Base-by-base conservation (phyloP, 2,888 invertebrate genomes). In the Pomacea canaliculata region DNA sequence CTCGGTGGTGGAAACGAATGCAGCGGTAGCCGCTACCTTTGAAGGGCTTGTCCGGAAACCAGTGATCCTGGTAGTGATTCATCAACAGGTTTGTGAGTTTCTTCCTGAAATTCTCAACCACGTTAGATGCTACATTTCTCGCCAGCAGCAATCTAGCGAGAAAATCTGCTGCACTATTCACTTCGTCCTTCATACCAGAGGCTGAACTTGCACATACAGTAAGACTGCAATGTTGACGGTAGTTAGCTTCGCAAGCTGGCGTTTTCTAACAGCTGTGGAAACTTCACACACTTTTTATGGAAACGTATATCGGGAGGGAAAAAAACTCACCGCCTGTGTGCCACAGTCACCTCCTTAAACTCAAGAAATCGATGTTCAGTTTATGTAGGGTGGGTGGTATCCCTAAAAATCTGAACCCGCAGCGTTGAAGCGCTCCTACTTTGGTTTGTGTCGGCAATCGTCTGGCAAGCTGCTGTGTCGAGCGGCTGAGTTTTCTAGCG, bases 21-120 rank as follows among this genome's bases (percentile, higher is more conserved):
- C 94, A 93, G 83, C 94, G 93, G 91, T 94, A 95, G 74, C 94
- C 95, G 89, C 94, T 94, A 75, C 94, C 94, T 90, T 93, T 94
- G 86, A 92, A 93, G 69, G 94, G 94, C 85, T 93, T 92, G 81
- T 94, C 94, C 48, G 94, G 94, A 89, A 94, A 95, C 95, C 94
- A 95, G 88, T 94, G 94, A 90, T 94, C 93, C 88, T 93, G 90
- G 86, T 93, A 93, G 79, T 93, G 92, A n/a, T 80, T 79, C 67
- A 83, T 80, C 73, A 90, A 76, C 68, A 85, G 73, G 72, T 83
- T 80, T 56, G 81, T 81, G 62, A 89, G 77, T 63, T 74, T 80
- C 18, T 72, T 60, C 59, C 84, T 84, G 78, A 88, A 88, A 23
- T 76, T 81, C 49, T 81, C 79, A 27, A 82, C 77, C 73, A 80